Percentiles rank a stretch among this genome's conserved stretches.
These are phyloP conservation scores for Vulpes ferrilata DNA, from an alignment of 2,113 vertebrate species.

Conservation along the genomic window DNA sequence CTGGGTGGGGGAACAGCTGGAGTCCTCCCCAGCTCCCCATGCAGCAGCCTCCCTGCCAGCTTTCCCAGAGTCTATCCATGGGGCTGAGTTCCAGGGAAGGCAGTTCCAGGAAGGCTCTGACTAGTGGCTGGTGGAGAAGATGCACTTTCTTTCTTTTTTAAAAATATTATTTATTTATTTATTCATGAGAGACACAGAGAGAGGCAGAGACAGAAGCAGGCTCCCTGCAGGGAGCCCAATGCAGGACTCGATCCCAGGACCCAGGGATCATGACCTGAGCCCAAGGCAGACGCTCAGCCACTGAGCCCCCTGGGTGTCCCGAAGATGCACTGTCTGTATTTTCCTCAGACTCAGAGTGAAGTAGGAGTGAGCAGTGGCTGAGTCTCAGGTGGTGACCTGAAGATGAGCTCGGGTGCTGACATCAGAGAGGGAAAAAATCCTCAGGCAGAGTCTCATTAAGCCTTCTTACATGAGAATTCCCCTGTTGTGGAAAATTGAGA, in stretches of 20 bases:
- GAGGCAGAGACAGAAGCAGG: too few species aligned
- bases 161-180: too few species aligned
- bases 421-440: background rate
- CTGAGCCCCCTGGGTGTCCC: too few species aligned
- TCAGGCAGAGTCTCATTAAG: background rate
- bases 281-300: too few species aligned
- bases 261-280: too few species aligned
- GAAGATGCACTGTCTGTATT: background rate
- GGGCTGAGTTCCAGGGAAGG: background rate
- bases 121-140: background rate
- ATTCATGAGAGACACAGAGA: too few species aligned
- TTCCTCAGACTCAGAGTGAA: background rate
- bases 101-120: background rate
- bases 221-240: too few species aligned
- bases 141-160: background rate
- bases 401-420: background rate
- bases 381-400: background rate
- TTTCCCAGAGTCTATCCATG: background rate
- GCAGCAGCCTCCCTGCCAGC: background rate
- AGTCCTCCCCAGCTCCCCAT: background rate
- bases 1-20: background rate
- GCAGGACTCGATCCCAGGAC: too few species aligned
- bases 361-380: background rate
- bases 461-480: background rate
- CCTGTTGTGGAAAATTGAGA: constrained; percentile 61